Evolutionary conservation across 2,797 vertebrate genomes (phyloP).

Genomic region (Pygocentrus nattereri): DNA sequence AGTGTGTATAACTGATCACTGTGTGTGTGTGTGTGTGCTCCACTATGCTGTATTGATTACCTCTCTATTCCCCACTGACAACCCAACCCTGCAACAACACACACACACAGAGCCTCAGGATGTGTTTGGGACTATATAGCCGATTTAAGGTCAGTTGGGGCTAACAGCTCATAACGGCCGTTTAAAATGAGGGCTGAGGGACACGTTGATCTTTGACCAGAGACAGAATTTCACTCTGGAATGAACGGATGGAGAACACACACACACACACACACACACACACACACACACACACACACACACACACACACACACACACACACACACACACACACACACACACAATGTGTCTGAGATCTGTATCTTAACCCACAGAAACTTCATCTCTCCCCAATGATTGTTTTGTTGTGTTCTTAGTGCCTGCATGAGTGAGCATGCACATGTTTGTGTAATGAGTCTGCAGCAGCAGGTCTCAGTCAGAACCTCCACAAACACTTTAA

Average conservation of each 20-base stretch:
- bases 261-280: no score
- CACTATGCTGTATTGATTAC: neutral
- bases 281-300: no score
- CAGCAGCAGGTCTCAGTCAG: neutral
- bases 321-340: no score
- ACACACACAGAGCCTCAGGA: constrained; percentile 24
- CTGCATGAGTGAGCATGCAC: constrained; percentile 3
- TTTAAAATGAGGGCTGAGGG: constrained; percentile 39
- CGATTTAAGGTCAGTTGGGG: constrained; percentile 34
- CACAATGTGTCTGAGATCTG: neutral
- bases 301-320: no score
- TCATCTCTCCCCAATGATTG: no score
- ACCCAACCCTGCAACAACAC: neutral
- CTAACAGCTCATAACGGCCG: constrained; percentile 45
- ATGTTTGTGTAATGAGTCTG: constrained; percentile 4
- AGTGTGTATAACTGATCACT: neutral
- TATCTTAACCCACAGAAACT: no score
- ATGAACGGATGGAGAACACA: neutral
- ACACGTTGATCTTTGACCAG: constrained; percentile 51
- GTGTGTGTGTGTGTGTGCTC: constrained; percentile 20
- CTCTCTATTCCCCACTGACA: neutral
- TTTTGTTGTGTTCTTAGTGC: neutral
- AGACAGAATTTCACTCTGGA: constrained; percentile 31
- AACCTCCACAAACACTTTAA: constrained; percentile 45
- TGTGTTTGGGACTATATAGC: constrained; percentile 29